phyloP scores from a whole-genome alignment of 2,888 invertebrate species.

The Macrosiphum euphorbiae region DNA sequence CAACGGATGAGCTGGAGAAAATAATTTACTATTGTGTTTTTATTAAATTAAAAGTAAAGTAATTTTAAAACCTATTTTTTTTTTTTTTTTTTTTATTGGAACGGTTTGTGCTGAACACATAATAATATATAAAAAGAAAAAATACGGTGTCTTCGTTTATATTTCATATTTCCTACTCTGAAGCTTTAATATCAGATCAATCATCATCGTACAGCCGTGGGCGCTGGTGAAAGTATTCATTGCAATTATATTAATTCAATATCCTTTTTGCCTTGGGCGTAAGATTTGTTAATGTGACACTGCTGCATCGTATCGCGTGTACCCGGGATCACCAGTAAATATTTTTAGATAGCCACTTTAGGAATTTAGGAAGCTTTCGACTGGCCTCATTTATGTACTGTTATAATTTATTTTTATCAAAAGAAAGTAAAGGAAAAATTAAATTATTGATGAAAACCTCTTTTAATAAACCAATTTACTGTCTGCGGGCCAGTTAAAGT shows the following conservation, averaged over 20 bases:
- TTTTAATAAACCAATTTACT: too few relatives aligned
- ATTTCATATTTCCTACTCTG: neutral
- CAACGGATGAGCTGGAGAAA: neutral
- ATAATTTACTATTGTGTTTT: neutral
- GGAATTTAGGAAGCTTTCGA: too few relatives aligned
- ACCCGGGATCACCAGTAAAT: too few relatives aligned
- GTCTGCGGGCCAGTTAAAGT: too few relatives aligned
- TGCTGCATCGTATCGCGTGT: neutral
- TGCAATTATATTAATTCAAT: neutral
- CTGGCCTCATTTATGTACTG: too few relatives aligned
- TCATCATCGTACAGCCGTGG: neutral
- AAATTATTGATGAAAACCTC: too few relatives aligned
- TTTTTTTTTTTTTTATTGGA: neutral
- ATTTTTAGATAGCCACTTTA: too few relatives aligned
- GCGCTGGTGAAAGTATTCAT: neutral
- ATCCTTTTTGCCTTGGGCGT: neutral
- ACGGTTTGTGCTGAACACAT: neutral
- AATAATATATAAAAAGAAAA: neutral
- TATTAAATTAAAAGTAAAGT: neutral
- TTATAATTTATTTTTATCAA: too few relatives aligned
- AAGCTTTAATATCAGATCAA: neutral
- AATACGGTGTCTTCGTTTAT: neutral
- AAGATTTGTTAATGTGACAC: neutral
- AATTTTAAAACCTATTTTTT: neutral
- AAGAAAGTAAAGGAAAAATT: too few relatives aligned